Conservation (phyloP, 2,113 vertebrate genomes). For the Dermatemys mawii region DNA sequence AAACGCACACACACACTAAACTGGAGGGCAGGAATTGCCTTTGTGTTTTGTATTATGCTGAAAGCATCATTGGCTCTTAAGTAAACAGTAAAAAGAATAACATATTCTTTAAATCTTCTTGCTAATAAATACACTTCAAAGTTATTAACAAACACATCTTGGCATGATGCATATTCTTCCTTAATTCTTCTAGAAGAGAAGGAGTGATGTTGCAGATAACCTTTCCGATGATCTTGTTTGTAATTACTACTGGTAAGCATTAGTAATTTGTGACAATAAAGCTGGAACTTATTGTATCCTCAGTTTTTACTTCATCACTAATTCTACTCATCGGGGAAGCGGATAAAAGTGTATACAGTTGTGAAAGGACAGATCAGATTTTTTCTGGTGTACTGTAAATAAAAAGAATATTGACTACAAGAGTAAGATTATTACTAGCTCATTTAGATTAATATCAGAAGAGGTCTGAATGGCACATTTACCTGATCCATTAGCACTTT, state of each 20-base stretch:
- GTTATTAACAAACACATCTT: background rate
- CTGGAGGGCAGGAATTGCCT: background rate
- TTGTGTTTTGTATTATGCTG: background rate
- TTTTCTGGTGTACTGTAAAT: background rate
- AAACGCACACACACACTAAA: background rate
- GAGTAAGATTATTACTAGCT: background rate
- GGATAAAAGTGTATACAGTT: background rate
- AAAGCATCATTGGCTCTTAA: background rate
- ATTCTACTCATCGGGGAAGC: background rate
- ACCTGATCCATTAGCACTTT: background rate
- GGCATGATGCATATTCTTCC: background rate
- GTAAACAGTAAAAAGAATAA: background rate
- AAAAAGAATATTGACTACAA: background rate
- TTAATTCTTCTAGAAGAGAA: background rate
- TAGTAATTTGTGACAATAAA: background rate
- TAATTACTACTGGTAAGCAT: background rate
- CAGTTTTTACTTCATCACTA: background rate
- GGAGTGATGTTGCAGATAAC: background rate
- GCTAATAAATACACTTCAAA: background rate
- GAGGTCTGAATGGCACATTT: background rate
- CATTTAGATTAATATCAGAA: background rate
- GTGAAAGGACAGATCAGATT: background rate
- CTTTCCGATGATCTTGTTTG: background rate
- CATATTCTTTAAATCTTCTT: background rate
- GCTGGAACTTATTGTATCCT: background rate